Evolutionary conservation across 2,797 vertebrate genomes (phyloP), one percentile per base, ranked within the genome.

Genomic region (Tragopan temminckii): DNA sequence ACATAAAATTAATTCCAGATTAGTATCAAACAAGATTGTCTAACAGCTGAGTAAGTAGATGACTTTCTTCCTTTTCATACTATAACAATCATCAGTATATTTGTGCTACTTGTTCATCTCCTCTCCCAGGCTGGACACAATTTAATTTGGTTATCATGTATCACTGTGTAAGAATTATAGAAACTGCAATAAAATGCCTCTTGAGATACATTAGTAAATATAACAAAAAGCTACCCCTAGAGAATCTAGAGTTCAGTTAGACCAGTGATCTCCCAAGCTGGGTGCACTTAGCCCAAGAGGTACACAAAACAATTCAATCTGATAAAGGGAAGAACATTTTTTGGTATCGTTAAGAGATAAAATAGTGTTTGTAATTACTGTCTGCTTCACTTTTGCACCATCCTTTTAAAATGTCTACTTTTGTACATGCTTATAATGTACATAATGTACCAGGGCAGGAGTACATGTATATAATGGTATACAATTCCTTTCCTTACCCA

Each of bases 241-340:
- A 55, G 23, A 59, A 88, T 46, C 14, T 11, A 18, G 31, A 64
- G 16, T 46, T 71, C 66, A 62, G 20, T 58, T 64, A 48, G 7
- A 64, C 33, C 27, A 46, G 11, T 38, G 24, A 31, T 62, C 58
- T 80, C 23, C 0, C 0, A 85, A 91, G 25, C 3, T 9, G 25
- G 20, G 29, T 42, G 20, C 50, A 25, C 0, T 2, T 3, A 61
- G 1, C 5, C 27, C 5, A 1, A 0, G 4, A 1, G 13, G 14
- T 36, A 75, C 0, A 0, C 20, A 84, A 42, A 82, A 46, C 27
- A 79, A 76, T 24, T 27, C 63, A 63, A 18, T 48, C 8, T 19
- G 5, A 8, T 21, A 29, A n/a, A 70, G 52, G 52, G 20, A 88
- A 21, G 36, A 38, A 80, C 82, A 38, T 24, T 61, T 61, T 61